Evolutionary conservation across 2,888 invertebrate species (phyloP).

Genomic region (Diplazon laetatorius): DNA sequence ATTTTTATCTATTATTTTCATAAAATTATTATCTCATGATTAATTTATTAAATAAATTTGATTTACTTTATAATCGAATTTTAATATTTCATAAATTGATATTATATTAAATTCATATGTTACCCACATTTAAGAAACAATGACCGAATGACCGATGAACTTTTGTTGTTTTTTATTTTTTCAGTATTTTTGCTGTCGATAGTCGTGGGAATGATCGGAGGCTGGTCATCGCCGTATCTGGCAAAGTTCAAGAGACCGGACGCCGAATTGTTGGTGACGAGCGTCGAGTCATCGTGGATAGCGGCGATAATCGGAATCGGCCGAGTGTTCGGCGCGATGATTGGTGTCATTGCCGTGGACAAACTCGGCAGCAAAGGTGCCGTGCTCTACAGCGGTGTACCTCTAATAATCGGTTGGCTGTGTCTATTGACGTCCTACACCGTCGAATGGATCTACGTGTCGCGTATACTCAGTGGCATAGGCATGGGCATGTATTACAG

Average conservation of each 20-base stretch:
- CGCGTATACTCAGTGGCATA: slow-evolving; percentile 62
- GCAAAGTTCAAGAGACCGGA: slow-evolving; percentile 67
- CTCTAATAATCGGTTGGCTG: slow-evolving; percentile 55
- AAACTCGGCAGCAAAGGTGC: slow-evolving; percentile 62
- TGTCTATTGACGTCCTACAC: slow-evolving; percentile 59
- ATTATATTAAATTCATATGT: too few relatives aligned
- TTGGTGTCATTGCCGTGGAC: slow-evolving; percentile 59
- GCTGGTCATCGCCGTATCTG: slow-evolving; percentile 76
- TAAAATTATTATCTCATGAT: too few relatives aligned
- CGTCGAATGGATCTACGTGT: slow-evolving; percentile 58
- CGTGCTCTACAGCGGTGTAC: slow-evolving; percentile 54
- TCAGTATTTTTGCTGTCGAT: slow-evolving; percentile 71
- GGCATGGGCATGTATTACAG: slow-evolving; percentile 74
- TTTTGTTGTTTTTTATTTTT: too few relatives aligned
- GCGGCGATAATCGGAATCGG: slow-evolving; percentile 65
- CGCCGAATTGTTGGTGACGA: slow-evolving; percentile 60
- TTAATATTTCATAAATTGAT: too few relatives aligned
- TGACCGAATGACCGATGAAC: too few relatives aligned
- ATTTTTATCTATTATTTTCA: too few relatives aligned
- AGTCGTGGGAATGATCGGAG: slow-evolving; percentile 70
- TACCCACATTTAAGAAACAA: too few relatives aligned
- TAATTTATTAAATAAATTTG: too few relatives aligned
- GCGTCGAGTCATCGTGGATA: slow-evolving; percentile 64
- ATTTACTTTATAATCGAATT: too few relatives aligned
- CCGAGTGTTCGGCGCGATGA: slow-evolving; percentile 59